Percentiles rank a stretch among this genome's conserved stretches.
phyloP scores from a whole-genome alignment of 2,113 vertebrate genomes.

The Alligator mississippiensis region DNA sequence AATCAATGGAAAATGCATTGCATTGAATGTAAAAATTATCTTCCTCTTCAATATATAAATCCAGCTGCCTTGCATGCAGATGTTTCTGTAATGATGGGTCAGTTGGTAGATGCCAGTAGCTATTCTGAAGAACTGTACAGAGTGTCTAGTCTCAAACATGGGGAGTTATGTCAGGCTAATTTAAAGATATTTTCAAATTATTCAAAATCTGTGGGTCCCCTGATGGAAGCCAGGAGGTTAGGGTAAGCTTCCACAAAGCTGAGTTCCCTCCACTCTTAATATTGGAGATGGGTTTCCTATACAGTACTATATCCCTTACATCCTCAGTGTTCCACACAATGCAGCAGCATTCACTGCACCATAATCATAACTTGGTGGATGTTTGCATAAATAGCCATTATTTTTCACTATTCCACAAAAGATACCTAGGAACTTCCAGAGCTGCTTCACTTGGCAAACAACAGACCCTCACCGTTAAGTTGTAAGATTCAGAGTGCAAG shows the following conservation, averaged over 20 bases:
- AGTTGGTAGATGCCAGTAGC: not conserved
- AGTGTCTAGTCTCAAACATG: too few species aligned
- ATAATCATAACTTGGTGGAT: not conserved
- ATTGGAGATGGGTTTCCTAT: not conserved
- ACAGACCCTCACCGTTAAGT: too few species aligned
- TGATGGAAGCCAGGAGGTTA: not conserved
- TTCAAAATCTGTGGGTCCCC: not conserved
- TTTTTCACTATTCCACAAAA: not conserved
- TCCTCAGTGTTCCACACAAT: fast-evolving
- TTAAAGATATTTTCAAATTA: not conserved
- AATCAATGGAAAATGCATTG: not conserved
- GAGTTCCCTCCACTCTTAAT: not conserved
- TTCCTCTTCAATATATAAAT: not conserved
- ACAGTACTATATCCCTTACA: not conserved
- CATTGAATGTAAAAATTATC: not conserved
- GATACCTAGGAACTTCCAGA: not conserved
- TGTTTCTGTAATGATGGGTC: not conserved
- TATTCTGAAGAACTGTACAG: too few species aligned
- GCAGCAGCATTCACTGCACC: not conserved
- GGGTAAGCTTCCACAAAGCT: not conserved
- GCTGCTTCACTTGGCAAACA: not conserved
- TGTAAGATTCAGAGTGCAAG: too few species aligned
- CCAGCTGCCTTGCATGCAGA: too few species aligned
- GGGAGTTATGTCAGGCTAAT: not conserved
- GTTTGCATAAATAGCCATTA: not conserved